Evolutionary conservation across 2,797 vertebrate genomes (phyloP).

Genomic region (Eulemur coronatus): DNA sequence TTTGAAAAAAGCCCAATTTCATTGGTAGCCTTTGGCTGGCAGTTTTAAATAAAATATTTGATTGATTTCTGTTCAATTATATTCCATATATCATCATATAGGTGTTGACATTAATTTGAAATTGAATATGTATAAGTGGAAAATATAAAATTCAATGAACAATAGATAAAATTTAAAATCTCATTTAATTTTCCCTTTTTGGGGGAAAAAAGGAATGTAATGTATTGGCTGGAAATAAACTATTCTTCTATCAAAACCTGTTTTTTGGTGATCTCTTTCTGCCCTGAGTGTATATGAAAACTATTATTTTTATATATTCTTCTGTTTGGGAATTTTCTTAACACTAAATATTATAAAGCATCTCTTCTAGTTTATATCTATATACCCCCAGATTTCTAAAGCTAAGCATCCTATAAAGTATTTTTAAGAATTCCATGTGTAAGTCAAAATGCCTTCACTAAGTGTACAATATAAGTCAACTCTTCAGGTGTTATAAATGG

Average conservation of each 20-base stretch:
- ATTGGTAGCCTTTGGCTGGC: neutral
- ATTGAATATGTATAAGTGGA: neutral
- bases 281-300: neutral
- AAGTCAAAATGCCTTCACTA: neutral
- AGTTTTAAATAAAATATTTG: slow-evolving; percentile 23
- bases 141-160: neutral
- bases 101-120: neutral
- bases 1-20: neutral
- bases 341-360: neutral
- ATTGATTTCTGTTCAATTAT: neutral
- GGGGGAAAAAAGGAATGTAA: neutral
- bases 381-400: neutral
- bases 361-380: neutral
- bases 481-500: neutral
- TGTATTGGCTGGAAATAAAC: neutral
- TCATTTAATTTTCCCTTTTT: neutral
- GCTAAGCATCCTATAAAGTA: neutral
- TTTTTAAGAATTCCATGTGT: neutral
- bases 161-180: neutral
- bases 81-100: neutral
- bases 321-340: neutral
- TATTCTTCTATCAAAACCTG: neutral
- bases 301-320: neutral
- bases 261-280: neutral
- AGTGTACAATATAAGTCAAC: neutral